Evolutionary conservation across 92 coral and sea anemone genomes (phyloP), one percentile per base, ranked within the genome.

Genomic region (Palythoa caribaeorum): DNA sequence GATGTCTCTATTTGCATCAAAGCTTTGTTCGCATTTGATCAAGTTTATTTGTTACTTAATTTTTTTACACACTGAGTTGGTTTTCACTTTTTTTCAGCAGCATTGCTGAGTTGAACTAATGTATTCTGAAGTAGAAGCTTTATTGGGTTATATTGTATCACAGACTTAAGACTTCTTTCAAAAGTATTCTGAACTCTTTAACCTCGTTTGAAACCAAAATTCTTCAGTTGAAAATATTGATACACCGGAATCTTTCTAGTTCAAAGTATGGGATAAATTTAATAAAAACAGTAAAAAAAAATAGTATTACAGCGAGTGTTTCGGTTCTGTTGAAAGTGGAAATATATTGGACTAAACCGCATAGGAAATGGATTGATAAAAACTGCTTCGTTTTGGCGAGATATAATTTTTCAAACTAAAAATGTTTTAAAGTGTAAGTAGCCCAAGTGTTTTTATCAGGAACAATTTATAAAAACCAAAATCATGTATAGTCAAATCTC

Each of bases 31-130:
- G 47, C 44, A 37, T 36, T 70, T 70, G 15, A 11, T 70, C 47
- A 70, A 70, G 75, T 48, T 9, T 28, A 9, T 51, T 68, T 77
- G 65, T 77, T 13, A 35, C 44, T 54, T 28, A 1, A n/a, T 35
- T 77, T 9, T 35, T 20, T 77, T 55, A 8, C n/a, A 53, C 21
- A 77, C 50, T 52, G 83, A 35, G 69, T 4, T 17, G 2, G 5
- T 77, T 77, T 77, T 77, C 66, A 55, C 66, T 77, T 77, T 77
- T 77, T 77, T 11, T 28, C 83, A 77, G 83, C 83, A 55, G 19
- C 53, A 40, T 35, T 77, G 66, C 68, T 54, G 48, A 77, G 17
- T 44, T 39, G 21, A 39, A 17, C 39, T 76, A 76, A 54, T 52
- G 21, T 77, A 77, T 77, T 53, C 78, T 17, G 48, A 48, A 6